Evolutionary conservation across 2,888 invertebrate species (phyloP), one percentile per base, ranked within the genome.

Genomic region (Xestia sexstrigata): DNA sequence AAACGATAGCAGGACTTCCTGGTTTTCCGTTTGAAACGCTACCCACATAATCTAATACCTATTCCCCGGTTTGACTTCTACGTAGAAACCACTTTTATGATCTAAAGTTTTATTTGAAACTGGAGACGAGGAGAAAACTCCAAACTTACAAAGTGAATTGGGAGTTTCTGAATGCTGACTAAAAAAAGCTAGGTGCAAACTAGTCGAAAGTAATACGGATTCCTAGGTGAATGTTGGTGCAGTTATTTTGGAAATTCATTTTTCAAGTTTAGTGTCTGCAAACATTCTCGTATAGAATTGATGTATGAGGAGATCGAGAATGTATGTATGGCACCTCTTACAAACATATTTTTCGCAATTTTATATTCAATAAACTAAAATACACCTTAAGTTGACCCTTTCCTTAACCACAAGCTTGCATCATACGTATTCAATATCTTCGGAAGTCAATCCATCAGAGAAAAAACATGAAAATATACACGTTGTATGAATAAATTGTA

Each of bases 401-500:
- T 7, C 35, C 47, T 55, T 52, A 60, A 70, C n/a, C 49, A 23
- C 26, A 23, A 65, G 39, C 23, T 68, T 58, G 63, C 23, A 69
- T 26, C 5, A 23, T 26, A 42, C 15, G 13, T 52, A 42, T 76
- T 42, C 70, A 45, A 70, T 68, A 70, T 13, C 15, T n/a, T 63
- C 55, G 8, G 7, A 72, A 81, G 35, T 2, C 71, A 82, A 80
- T 78, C 55, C 76, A 81, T 81, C 77, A 76, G 71, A 63, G 69
- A 60, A 65, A 76, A 76, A 39, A 79, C 77, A 68, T 35, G 79
- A 58, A 74, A 80, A 67, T 47, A 76, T 49, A 76, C 42, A 74
- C 15, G 58, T 23, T 69, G 39, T 76, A 78, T 68, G 80, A 69
- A 84, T 79, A 81, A 76, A 81, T 76, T 78, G 67, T 76, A 74